Base-by-base conservation (phyloP, 2,888 invertebrate species). In the Ophonus ardosiacus region DNA sequence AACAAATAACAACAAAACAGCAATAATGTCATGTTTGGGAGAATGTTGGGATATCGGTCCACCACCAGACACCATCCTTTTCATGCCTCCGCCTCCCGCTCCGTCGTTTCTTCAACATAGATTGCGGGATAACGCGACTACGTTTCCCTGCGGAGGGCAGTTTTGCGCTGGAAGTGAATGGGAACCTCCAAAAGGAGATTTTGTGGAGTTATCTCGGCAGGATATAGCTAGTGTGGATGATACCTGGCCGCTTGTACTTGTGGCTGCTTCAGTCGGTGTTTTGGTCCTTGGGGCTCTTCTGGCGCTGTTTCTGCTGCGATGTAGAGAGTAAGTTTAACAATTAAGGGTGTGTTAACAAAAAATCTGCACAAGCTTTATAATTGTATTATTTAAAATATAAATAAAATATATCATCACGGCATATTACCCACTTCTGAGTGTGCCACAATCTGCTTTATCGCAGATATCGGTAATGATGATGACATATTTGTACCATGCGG, bases 71-170 rank as follows among this genome's bases (percentile, higher is more conserved):
- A 95, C 94, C 85, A 97, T 97, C 87, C 92, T 97, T 81, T 95
- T 95, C 88, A 95, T 97, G 93, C 97, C 97, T 7, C 97, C 97
- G 61, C 97, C 97, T 0, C 97, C 97, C 0, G 92, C 96, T 87
- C 97, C 97, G 2, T 93, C 95, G 0, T 97, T 96, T 91, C 92
- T 97, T 82, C 93, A 93, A 87, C 92, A 92, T 85, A 91, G 92
- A 7, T 87, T 89, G 43, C 87, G 90, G 71, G 94, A 94, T 89
- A 92, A 93, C 86, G 93, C 94, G 15, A 94, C 94, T 56, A 94
- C 95, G 0, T 95, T 88, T 10, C 81, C 65, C 10, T 68, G 80
- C 59, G 83, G 81, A 15, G 31, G 81, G 31, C 86, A 85, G 40
- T 83, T 79, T 43, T 85, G 80, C 15, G 81, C 63, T 17, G 63